Evolutionary conservation across 2,888 invertebrate species (phyloP), one percentile per base, ranked within the genome.

Genomic region (Helobdella robusta): DNA sequence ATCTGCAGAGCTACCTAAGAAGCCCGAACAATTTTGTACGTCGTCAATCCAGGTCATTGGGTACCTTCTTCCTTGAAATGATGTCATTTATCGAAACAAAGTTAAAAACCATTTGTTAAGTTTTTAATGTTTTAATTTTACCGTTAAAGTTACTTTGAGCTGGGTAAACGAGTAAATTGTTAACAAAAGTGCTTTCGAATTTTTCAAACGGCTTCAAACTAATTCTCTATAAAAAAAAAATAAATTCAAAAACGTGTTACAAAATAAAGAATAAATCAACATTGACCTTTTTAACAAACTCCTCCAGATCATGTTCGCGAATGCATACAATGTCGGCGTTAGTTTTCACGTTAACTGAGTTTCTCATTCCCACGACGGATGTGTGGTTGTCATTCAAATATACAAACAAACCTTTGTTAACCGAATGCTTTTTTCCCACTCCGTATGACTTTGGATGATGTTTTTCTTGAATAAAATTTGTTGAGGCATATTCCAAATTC

Each of bases 91-190:
- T 23, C 36, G 6, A 5, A 4, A 20, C 8, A 20, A 52, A 11
- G 18, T 28, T 59, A n/a, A 59, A 34, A 35, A 35, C 20, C 25
- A 15, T 8, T n/a, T 60, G n/a, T 15, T 40, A 23, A 20, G 11
- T 25, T 20, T 60, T 44, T 56, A 23, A 56, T 56, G 5, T 6
- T 56, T 56, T 25, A 23, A 35, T 40, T 11, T 30, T 5, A 60
- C 60, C 97, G 74, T 89, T 90, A 77, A 93, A 97, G 79, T 97
- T 97, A 75, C 91, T 92, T 78, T 93, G 89, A 0, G 91, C 94
- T 0, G 95, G 89, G 77, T 87, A 91, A 0, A 85, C 89, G 73
- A 95, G 85, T 46, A 97, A 66, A 25, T 67, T 64, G 25, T 56
- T 54, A n/a, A n/a, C n/a, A n/a, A 28, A 46, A 25, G 25, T 5